Evolutionary conservation across 2,113 vertebrate species (phyloP).

Genomic region (Kobus ellipsiprymnus): DNA sequence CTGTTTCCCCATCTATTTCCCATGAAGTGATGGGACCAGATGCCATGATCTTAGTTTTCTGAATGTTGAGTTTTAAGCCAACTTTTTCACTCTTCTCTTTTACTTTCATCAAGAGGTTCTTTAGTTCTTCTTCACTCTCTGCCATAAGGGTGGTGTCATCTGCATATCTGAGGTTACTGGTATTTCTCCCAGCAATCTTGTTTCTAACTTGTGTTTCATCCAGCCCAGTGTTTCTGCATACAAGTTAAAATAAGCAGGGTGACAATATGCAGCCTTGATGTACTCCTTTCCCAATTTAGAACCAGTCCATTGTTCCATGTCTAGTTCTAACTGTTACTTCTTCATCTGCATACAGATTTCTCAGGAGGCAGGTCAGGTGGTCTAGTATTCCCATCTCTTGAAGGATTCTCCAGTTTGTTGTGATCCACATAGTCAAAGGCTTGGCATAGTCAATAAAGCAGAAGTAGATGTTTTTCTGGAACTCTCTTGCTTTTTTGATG

Average conservation of each 20-base stretch:
- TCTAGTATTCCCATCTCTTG: not conserved
- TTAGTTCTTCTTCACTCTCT: not conserved
- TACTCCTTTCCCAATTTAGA: not conserved
- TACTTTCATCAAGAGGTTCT: not conserved
- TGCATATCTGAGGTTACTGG: not conserved
- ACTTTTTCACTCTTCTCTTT: not conserved
- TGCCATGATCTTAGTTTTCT: not conserved
- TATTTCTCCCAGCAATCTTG: not conserved
- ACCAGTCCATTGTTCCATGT: not conserved
- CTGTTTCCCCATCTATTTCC: not conserved
- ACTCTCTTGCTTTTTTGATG: not conserved
- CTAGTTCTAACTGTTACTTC: not conserved
- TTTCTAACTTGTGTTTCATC: not conserved
- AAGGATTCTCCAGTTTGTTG: not conserved
- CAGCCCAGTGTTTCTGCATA: not conserved
- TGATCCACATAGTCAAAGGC: not conserved
- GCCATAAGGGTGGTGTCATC: not conserved
- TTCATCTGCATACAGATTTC: not conserved
- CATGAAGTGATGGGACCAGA: not conserved
- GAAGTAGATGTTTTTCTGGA: not conserved
- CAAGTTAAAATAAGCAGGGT: not conserved
- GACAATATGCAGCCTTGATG: not conserved
- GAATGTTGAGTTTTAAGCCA: not conserved
- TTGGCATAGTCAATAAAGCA: not conserved
- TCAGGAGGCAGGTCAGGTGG: not conserved